These are phyloP conservation scores for Machimus atricapillus DNA, from an alignment of 2,888 invertebrate genomes.

Conservation along the genomic window DNA sequence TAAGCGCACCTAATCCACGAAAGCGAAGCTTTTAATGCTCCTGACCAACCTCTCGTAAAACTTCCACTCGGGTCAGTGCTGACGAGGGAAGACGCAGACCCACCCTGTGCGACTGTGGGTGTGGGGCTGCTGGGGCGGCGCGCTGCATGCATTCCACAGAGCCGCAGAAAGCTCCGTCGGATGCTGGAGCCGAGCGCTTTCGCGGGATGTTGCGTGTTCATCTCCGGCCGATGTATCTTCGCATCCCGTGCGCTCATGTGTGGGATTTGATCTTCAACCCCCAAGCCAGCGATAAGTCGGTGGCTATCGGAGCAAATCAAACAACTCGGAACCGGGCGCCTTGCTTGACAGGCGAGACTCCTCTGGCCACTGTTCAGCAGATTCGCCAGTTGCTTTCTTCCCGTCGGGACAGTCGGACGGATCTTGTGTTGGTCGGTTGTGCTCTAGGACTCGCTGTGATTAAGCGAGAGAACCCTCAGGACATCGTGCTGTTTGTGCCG, in stretches of 20 bases:
- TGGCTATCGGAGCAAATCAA: constrained; percentile 26
- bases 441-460: background rate
- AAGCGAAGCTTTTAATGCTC: constrained; percentile 34
- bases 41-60: constrained; percentile 12
- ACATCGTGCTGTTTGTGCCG: background rate
- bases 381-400: constrained; percentile 1
- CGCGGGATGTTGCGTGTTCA: constrained; percentile 16
- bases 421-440: background rate
- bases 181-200: background rate
- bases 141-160: background rate
- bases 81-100: background rate
- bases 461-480: background rate
- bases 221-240: constrained; percentile 14
- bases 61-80: constrained; percentile 16
- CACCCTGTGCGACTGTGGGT: background rate
- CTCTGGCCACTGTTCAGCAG: background rate
- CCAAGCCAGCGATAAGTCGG: constrained; percentile 17
- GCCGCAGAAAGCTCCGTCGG: background rate
- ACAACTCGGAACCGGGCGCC: background rate
- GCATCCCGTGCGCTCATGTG: background rate
- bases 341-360: background rate
- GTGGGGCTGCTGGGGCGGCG: background rate
- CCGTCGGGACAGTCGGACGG: background rate
- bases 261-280: constrained; percentile 33
- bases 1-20: constrained; percentile 19